These are phyloP conservation scores for Seira sanloemensis DNA, from an alignment of 2,888 invertebrate genomes.

Conservation along the genomic window DNA sequence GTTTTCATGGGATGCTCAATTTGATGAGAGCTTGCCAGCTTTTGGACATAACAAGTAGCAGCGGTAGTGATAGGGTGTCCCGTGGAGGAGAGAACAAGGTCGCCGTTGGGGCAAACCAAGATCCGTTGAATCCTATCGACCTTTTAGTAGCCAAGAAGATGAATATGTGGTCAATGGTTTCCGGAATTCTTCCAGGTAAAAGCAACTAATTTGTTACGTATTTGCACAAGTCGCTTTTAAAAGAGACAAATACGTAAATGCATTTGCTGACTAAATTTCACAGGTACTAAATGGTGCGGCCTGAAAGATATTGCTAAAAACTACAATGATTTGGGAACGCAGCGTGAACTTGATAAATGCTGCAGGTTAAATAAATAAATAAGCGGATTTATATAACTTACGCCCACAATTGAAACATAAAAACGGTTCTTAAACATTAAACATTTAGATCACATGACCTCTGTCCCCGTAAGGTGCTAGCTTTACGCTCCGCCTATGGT, in stretches of 20 bases:
- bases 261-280: background rate
- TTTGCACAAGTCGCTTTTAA: background rate
- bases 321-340: constrained; percentile 89
- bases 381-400: too few relatives aligned
- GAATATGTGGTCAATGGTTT: constrained; percentile 71
- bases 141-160: constrained; percentile 44
- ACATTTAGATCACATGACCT: constrained; percentile 86
- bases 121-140: constrained; percentile 52
- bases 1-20: constrained; percentile 70
- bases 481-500: constrained; percentile 85
- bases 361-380: too few relatives aligned
- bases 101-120: background rate
- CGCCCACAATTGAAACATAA: background rate
- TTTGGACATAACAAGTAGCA: constrained; percentile 53
- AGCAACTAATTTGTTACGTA: background rate
- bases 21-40: constrained; percentile 72
- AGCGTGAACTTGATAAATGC: constrained; percentile 84
- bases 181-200: constrained; percentile 80
- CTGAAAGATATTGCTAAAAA: constrained; percentile 90
- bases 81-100: background rate
- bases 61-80: background rate
- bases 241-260: background rate
- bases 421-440: background rate
- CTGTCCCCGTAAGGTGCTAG: constrained; percentile 88
- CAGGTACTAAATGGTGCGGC: constrained; percentile 95